Percentiles rank a stretch among this genome's conserved stretches.
Evolutionary conservation across 1,140 invertebrate species (phyloP).

Genomic region (Physella acuta): DNA sequence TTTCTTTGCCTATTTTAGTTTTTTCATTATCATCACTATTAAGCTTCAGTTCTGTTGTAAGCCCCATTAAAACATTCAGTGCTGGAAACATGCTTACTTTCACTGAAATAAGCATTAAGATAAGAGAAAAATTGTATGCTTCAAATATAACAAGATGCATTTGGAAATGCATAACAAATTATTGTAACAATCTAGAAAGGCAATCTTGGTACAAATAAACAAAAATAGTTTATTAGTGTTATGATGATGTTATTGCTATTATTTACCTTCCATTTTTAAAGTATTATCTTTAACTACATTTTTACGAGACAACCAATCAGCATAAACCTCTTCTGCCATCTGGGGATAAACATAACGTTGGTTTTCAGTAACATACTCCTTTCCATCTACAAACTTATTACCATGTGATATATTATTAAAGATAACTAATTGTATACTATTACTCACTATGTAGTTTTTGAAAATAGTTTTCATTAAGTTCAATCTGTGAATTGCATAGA

Average conservation of each 20-base stretch:
- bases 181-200: too few relatives aligned
- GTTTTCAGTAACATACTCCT: too few relatives aligned
- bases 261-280: too few relatives aligned
- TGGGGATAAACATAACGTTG: not conserved
- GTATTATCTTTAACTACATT: too few relatives aligned
- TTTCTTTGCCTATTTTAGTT: not conserved
- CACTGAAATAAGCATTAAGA: not conserved
- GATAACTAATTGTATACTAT: not conserved
- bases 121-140: too few relatives aligned
- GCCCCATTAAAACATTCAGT: not conserved
- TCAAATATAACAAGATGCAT: too few relatives aligned
- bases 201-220: too few relatives aligned
- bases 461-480: constrained; percentile 3
- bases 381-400: not conserved
- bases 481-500: constrained; percentile 17
- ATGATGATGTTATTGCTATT: too few relatives aligned
- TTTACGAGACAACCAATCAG: constrained; percentile 7
- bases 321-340: not conserved
- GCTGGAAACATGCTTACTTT: not conserved
- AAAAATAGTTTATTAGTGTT: too few relatives aligned
- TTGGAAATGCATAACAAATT: too few relatives aligned
- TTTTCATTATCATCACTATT: not conserved
- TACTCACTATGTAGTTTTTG: constrained; percentile 8
- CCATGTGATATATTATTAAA: not conserved
- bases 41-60: not conserved